Evolutionary conservation across 2,888 invertebrate genomes (phyloP), one percentile per base, ranked within the genome.

Genomic region (Taphrorychus bicolor): DNA sequence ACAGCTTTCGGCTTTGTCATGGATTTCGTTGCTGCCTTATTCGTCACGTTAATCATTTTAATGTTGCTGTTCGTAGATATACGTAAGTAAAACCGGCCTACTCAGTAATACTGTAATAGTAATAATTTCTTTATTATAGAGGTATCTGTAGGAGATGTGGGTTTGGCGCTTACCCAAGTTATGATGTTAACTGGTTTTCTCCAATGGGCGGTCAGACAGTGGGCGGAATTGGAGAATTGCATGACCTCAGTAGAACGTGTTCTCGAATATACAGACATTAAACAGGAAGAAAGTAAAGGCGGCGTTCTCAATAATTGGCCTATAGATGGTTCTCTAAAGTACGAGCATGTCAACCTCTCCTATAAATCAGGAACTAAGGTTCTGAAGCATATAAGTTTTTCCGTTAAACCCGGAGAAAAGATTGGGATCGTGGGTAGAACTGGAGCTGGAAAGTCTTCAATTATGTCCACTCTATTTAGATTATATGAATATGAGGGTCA

Each of bases 181-280:
- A 91, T 92, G 82, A 88, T 89, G 1, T 85, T 93, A 65, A 91
- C 91, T 0, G 91, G 92, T 7, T 80, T 84, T 80, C 73, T 87
- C 73, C 87, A 87, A 76, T 87, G 86, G 85, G 86, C 85, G 1
- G 84, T 88, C 32, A 85, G 95, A 5, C 95, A 96, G 81, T 94
- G 94, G 75, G 93, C 96, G 0, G 96, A 97, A 80, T 81, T 81
- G 19, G 81, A 82, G 80, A 94, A 92, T 77, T 91, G 90, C 73
- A 93, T 94, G 93, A 94, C 93, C 2, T 91, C 93, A 7, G 95
- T 97, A 0, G 97, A 98, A 83, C 87, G 96, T 80, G 87, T 91
- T 0, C 64, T 79, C 58, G 82, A 82, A 73, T 82, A 82, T 65
- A 77, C 85, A 0, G 80, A 84, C n/a, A 76, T 88, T 4, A 80